These are phyloP conservation scores for Prionailurus bengalensis DNA, from an alignment of 2,113 vertebrate species.

Conservation along the genomic window DNA sequence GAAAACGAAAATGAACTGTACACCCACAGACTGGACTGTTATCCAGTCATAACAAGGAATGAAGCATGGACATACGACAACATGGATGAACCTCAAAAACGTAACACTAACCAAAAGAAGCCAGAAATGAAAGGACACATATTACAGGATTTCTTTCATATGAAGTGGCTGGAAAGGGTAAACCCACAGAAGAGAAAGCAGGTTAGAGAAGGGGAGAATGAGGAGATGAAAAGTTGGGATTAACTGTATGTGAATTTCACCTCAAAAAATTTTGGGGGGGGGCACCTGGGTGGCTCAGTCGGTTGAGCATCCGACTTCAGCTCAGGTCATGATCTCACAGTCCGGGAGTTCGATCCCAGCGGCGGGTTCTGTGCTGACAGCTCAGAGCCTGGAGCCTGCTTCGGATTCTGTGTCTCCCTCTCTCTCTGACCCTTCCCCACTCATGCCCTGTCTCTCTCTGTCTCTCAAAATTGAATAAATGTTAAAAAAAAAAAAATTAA, in stretches of 20 bases:
- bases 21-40: not conserved
- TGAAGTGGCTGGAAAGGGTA: not conserved
- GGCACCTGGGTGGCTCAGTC: too few relatives aligned
- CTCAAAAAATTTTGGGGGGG: not conserved
- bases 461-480: too few relatives aligned
- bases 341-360: too few relatives aligned
- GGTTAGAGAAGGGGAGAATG: too few relatives aligned
- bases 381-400: too few relatives aligned
- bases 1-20: not conserved
- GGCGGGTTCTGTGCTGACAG: rapidly evolving
- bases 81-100: not conserved
- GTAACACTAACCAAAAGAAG: not conserved
- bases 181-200: not conserved
- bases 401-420: too few relatives aligned
- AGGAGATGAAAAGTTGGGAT: not conserved
- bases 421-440: too few relatives aligned
- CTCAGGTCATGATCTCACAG: too few relatives aligned
- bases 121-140: not conserved
- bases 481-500: too few relatives aligned
- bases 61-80: not conserved
- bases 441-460: too few relatives aligned
- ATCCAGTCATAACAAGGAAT: not conserved
- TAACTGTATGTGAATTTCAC: not conserved
- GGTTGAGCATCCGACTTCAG: too few relatives aligned
- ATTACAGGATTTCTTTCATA: not conserved